phyloP scores from a whole-genome alignment of 2,113 vertebrate species.

The Tiliqua scincoides region DNA sequence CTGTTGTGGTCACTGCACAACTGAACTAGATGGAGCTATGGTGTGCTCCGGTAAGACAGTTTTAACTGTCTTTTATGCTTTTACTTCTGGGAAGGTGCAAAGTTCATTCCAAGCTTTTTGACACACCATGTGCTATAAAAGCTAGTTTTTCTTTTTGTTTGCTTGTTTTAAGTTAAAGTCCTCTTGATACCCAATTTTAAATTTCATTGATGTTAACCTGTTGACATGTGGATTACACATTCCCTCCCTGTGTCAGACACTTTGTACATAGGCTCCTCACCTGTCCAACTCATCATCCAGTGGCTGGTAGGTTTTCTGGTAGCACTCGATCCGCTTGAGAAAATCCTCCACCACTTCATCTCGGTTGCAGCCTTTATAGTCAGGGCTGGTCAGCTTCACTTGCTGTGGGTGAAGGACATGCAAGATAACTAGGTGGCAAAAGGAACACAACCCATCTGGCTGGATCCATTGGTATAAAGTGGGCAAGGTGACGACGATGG shows the following conservation, averaged over 20 bases:
- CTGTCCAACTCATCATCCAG: slow-evolving; percentile 88
- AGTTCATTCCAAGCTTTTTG: neutral
- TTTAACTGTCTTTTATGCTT: neutral
- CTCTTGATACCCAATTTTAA: neutral
- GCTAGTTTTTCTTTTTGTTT: neutral
- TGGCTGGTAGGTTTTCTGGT: slow-evolving; percentile 84
- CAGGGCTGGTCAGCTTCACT: slow-evolving; percentile 92
- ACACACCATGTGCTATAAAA: neutral
- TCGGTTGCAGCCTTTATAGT: slow-evolving; percentile 84
- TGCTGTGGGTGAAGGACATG: slow-evolving; percentile 71
- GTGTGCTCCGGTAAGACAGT: neutral
- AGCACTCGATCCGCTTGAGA: slow-evolving; percentile 90
- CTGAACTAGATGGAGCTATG: neutral
- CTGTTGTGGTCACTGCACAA: neutral
- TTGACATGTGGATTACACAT: neutral
- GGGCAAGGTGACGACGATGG: neutral
- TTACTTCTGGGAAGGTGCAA: too few relatives aligned
- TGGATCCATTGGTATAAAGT: neutral
- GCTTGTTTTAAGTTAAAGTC: neutral
- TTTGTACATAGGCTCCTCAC: slow-evolving; percentile 57
- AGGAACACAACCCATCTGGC: neutral
- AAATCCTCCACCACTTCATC: slow-evolving; percentile 89
- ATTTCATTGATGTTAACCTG: neutral
- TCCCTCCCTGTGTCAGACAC: neutral
- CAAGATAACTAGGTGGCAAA: neutral